Evolutionary conservation across 2,888 invertebrate species (phyloP), one percentile per base, ranked within the genome.

Genomic region (Rhyacophila evoluta): DNA sequence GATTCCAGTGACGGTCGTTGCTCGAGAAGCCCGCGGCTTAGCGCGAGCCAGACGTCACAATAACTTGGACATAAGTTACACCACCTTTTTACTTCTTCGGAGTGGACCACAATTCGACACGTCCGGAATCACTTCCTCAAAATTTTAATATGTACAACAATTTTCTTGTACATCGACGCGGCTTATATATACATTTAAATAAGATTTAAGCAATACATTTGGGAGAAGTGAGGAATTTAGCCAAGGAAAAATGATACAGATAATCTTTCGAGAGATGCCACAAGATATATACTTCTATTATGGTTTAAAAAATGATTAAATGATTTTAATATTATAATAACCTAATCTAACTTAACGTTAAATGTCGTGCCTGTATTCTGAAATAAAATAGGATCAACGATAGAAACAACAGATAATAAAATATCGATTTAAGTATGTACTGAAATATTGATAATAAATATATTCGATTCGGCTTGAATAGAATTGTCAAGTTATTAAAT

Each of bases 1-100:
- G 55, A 55, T 55, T 55, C 55, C 55, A 55, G 55, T 19, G 55
- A 55, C 55, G 55, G 55, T 55, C 55, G 55, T 55, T 15, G 55
- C 55, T 55, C 55, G 55, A 55, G 19, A 10, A 25, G 55, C 55
- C 19, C 55, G 19, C 15, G 55, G 55, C 55, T 15, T 55, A 55
- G 55, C 55, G 55, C 55, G 25, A 55, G 55, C 55, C 55, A 55
- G 55, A 55, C 55, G 55, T 55, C 55, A 55, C 55, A 55, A 55
- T 55, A 55, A 55, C 55, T 55, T 55, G 55, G 55, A 55, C 55
- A 25, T 19, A 55, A 55, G 15, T 55, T 55, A 15, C 19, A 19
- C 10, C 55, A 6, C 55, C 55, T 25, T 19, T 10, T 33, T 33
- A 33, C 29, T 10, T 55, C 55, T 55, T 8, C 25, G 25, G 55